Evolutionary conservation across 2,113 vertebrate species (phyloP), one percentile per base, ranked within the genome.

Genomic region (Dipodomys merriami): DNA sequence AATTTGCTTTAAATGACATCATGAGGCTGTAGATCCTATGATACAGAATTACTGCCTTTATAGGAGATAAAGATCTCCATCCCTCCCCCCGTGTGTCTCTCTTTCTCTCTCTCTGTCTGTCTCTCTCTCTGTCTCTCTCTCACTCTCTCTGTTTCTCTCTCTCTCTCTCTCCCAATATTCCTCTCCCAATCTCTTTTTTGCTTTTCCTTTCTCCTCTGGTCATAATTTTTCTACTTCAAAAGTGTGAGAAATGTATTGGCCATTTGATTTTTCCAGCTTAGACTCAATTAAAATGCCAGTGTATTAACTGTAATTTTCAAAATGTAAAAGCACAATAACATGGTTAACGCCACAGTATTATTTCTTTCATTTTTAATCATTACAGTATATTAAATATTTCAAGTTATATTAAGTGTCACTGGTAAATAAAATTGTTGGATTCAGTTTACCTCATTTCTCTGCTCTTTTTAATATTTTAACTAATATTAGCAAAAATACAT

Each of bases 391-490:
- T 3, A 23, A 74, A 25, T 86, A 3, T 82, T 72, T 94, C 60
- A 1, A 77, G 16, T 5, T 49, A 22, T 44, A 16, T 33, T 9
- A 15, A 29, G 15, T 89, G 19, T 2, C 30, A 44, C 46, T 88
- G 33, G 82, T 71, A 29, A 81, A 72, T 86, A 89, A 85, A 78
- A 74, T 86, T 18, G 68, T 30, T 78, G 81, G 68, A 88, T 88
- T 71, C 10, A 88, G 64, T 91, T 82, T 82, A 85, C 23, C 81
- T 76, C 71, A 39, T 29, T 77, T 60, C 33, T 88, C 27, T 72
- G 6, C 25, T 77, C 9, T 73, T 72, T 30, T 67, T 78, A 25
- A 30, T 79, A 62, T 23, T 64, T 11, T 86, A 46, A 78, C 13
- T 27, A 82, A 85, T 73, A 3, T 85, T 16, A 62, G 44, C 30